Conservation (phyloP, 2,113 vertebrate species). For the Pleuronectes platessa region DNA sequence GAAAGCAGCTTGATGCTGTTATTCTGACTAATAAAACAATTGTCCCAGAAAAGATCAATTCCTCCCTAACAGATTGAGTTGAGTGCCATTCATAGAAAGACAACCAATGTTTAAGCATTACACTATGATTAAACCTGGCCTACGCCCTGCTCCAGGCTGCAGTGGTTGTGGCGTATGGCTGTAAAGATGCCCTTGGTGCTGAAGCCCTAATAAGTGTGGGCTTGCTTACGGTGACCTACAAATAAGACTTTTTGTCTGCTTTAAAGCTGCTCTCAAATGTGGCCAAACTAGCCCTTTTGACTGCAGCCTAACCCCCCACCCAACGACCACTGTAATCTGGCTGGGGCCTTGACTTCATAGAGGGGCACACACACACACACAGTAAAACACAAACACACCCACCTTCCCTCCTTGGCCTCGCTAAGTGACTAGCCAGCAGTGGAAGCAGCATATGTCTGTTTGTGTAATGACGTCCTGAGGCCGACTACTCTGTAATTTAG, state of each 20-base stretch:
- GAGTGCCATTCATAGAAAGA: constrained; percentile 8
- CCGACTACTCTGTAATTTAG: constrained; percentile 76
- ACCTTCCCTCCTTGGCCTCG: constrained; percentile 59
- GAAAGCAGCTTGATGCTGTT: too few relatives aligned
- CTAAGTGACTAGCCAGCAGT: constrained; percentile 66
- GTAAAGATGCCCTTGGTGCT: constrained; percentile 37
- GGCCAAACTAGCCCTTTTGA: constrained; percentile 42
- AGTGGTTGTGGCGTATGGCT: constrained; percentile 43
- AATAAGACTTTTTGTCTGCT: constrained; percentile 49
- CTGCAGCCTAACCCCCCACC: constrained; percentile 36
- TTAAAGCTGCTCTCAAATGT: constrained; percentile 52
- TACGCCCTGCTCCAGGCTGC: constrained; percentile 28
- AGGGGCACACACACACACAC: constrained; percentile 31
- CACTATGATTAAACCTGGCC: neutral
- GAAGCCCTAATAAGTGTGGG: constrained; percentile 36
- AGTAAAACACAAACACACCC: constrained; percentile 62
- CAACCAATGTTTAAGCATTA: neutral
- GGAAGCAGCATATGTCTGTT: constrained; percentile 62
- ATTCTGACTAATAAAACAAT: too few relatives aligned
- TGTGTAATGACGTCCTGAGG: constrained; percentile 70
- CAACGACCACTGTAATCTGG: constrained; percentile 69
- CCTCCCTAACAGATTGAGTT: neutral
- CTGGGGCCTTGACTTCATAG: constrained; percentile 37
- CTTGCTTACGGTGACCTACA: constrained; percentile 44
- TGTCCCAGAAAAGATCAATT: constrained; percentile 4